These are phyloP conservation scores for Drosophila greeni DNA, from an alignment of 2,888 invertebrate genomes.

Conservation along the genomic window DNA sequence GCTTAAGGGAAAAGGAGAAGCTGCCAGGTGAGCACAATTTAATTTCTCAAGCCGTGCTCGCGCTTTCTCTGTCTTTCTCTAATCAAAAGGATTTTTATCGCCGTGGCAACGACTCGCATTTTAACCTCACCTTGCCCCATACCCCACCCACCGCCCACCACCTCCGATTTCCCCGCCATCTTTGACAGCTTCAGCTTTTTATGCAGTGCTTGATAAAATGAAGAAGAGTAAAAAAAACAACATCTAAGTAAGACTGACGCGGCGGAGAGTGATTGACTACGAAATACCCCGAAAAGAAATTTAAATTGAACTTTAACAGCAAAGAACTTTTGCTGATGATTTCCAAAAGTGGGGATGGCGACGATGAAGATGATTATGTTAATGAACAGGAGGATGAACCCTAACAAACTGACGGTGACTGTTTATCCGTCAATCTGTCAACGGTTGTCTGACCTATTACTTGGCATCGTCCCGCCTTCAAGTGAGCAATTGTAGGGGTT, in stretches of 20 bases:
- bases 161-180: slow-evolving; percentile 19
- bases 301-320: slow-evolving; percentile 19
- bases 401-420: slow-evolving; percentile 11
- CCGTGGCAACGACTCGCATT: slow-evolving; percentile 47
- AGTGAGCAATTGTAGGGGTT: slow-evolving; percentile 1
- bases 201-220: slow-evolving; percentile 37
- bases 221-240: slow-evolving; percentile 9
- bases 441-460: slow-evolving; percentile 23
- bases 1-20: slow-evolving; percentile 17
- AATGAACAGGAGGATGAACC: slow-evolving; percentile 22
- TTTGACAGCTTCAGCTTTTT: slow-evolving; percentile 59
- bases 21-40: slow-evolving; percentile 73
- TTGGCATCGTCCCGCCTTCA: slow-evolving; percentile 1
- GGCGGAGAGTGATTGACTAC: slow-evolving; percentile 34
- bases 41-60: slow-evolving; percentile 67
- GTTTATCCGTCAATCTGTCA: slow-evolving; percentile 34
- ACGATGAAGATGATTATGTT: slow-evolving; percentile 6
- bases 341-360: background rate
- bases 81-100: slow-evolving; percentile 75
- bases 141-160: background rate
- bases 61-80: slow-evolving; percentile 42
- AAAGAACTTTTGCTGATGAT: background rate
- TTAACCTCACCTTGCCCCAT: slow-evolving; percentile 19
- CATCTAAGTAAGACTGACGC: slow-evolving; percentile 30
- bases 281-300: slow-evolving; percentile 31